Evolutionary conservation across 2,888 invertebrate species (phyloP).

Genomic region (Pecten maximus): DNA sequence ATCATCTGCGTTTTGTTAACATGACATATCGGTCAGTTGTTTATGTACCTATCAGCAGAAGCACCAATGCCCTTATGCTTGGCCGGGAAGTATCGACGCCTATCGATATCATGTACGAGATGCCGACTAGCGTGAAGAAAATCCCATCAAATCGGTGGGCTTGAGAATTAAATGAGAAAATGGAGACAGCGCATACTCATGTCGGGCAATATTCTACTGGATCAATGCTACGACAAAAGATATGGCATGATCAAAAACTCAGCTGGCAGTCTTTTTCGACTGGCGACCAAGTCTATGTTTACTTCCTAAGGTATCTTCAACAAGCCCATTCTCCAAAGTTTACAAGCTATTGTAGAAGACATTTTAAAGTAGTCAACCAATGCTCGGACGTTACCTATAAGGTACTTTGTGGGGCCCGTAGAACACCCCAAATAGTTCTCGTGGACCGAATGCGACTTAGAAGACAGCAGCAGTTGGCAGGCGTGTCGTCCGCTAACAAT

Average conservation of each 20-base stretch:
- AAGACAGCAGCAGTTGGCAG: background rate
- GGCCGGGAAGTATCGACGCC: conserved; percentile 39
- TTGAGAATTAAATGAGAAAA: background rate
- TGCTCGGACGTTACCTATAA: background rate
- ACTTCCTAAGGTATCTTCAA: background rate
- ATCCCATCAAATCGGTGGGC: conserved; percentile 31
- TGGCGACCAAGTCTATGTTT: background rate
- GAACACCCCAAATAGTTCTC: background rate
- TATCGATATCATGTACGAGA: conserved; percentile 3
- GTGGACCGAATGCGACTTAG: background rate
- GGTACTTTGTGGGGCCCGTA: background rate
- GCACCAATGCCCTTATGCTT: conserved; percentile 46
- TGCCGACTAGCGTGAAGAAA: background rate
- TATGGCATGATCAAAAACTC: background rate
- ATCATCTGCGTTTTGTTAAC: conserved; percentile 44
- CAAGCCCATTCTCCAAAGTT: background rate
- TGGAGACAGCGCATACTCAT: conserved; percentile 26
- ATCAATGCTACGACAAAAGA: conserved; percentile 10
- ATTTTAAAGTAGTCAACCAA: background rate
- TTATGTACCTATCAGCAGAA: conserved; percentile 46
- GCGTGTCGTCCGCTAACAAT: background rate
- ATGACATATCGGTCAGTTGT: conserved; percentile 50
- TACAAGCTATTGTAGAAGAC: background rate
- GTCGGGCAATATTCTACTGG: background rate
- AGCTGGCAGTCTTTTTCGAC: background rate